These are phyloP conservation scores for Ennomos quercinarius DNA, from an alignment of 2,888 invertebrate genomes.

Conservation along the genomic window DNA sequence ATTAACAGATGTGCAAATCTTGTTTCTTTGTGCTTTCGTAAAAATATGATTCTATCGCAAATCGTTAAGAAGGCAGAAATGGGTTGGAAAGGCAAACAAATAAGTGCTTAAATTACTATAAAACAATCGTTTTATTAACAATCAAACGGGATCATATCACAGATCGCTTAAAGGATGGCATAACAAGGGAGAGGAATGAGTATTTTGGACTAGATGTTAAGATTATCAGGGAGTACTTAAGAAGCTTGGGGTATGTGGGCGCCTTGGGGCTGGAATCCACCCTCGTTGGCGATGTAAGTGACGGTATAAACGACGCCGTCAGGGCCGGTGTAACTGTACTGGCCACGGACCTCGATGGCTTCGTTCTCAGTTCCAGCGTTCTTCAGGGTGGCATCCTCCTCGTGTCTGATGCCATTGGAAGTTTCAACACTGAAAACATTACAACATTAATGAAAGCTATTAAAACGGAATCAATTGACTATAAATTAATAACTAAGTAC, in stretches of 20 bases:
- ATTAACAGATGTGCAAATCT: not conserved
- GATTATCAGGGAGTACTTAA: conserved; percentile 14
- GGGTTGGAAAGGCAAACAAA: conserved; percentile 31
- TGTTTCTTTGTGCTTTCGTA: too few relatives aligned
- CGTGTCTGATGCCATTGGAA: conserved; percentile 62
- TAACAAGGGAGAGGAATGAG: conserved; percentile 51
- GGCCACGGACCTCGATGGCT: conserved; percentile 76
- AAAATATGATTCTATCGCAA: too few relatives aligned
- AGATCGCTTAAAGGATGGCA: conserved; percentile 67
- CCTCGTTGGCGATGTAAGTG: conserved; percentile 79
- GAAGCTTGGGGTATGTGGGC: conserved; percentile 57
- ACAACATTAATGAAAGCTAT: too few relatives aligned
- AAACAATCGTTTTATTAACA: conserved; percentile 68
- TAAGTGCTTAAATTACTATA: conserved; percentile 53
- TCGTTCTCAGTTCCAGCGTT: conserved; percentile 77
- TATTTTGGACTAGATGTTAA: conserved; percentile 40
- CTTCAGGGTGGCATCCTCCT: conserved; percentile 65
- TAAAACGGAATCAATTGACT: too few relatives aligned
- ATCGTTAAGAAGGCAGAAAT: too few relatives aligned
- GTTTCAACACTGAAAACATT: conserved; percentile 63
- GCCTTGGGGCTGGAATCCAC: conserved; percentile 80
- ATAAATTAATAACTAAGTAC: too few relatives aligned
- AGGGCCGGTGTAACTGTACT: conserved; percentile 71
- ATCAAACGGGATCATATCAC: conserved; percentile 73
- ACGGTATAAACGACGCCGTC: conserved; percentile 78